Percentiles rank a stretch among this genome's conserved stretches.
These are phyloP conservation scores for Sepiola atlantica DNA, from an alignment of 2,888 invertebrate species.

Conservation along the genomic window DNA sequence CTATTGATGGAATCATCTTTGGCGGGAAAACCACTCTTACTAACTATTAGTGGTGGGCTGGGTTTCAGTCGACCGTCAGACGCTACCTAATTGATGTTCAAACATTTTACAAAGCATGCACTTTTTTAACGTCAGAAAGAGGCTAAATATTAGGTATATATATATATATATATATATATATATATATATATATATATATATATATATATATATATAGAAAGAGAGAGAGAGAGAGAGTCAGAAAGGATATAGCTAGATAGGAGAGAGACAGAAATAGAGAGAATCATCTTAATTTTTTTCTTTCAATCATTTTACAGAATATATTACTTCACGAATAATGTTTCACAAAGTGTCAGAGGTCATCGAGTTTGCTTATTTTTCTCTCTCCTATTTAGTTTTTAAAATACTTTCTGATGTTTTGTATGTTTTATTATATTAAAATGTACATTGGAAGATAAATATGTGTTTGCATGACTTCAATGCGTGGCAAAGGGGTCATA, in stretches of 20 bases:
- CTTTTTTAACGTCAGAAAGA: neutral
- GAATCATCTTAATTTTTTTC: neutral
- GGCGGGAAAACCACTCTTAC: neutral
- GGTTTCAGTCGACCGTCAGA: neutral
- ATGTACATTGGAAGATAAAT: slow-evolving; percentile 8
- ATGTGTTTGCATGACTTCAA: neutral
- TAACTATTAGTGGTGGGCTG: neutral
- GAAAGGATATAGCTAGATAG: too few species aligned
- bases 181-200: too few species aligned
- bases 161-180: too few species aligned
- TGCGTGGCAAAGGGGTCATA: neutral
- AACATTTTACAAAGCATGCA: neutral
- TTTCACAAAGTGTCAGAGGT: neutral
- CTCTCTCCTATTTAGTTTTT: neutral
- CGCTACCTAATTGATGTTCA: neutral
- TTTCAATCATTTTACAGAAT: neutral
- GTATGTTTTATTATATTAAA: neutral
- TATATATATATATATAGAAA: too few species aligned
- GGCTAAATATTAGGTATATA: too few species aligned
- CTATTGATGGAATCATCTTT: neutral
- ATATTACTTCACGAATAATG: neutral
- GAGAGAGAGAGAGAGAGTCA: too few species aligned
- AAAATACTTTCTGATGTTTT: neutral
- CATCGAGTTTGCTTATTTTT: neutral
- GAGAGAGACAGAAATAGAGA: too few species aligned